Base-by-base conservation (phyloP, 1,140 invertebrate genomes). In the Rhyzopertha dominica region DNA sequence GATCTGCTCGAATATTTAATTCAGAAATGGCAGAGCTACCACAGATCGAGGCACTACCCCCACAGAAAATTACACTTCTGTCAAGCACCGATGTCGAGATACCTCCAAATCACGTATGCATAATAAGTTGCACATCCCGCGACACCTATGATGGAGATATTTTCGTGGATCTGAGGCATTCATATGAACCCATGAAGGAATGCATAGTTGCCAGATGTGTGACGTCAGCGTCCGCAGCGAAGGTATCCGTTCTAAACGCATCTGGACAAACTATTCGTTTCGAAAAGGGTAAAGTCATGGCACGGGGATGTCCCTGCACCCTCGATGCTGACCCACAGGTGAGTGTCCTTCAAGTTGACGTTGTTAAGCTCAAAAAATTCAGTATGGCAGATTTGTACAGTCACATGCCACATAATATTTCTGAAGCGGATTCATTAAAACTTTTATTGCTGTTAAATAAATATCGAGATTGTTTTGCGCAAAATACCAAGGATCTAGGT, bases 351-450 rank as follows among this genome's bases (percentile, higher is more conserved):
- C n/a, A 61, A 18, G 41, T 52, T n/a, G 28, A 53, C 4, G 39
- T 74, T 17, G 54, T 75, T 13, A 77, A 71, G 48, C 51, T 54
- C 0, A 71, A 79, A 48, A 77, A 68, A 44, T 26, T 72, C 18
- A 23, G 36, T 13, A 31, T 78, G 9, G 31, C 18, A 17, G 32
- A n/a, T n/a, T n/a, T n/a, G n/a, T n/a, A n/a, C n/a, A n/a, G n/a
- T n/a, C n/a, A n/a, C n/a, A n/a, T n/a, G n/a, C n/a, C n/a, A n/a
- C n/a, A n/a, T n/a, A n/a, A n/a, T n/a, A n/a, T n/a, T n/a, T n/a
- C n/a, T n/a, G n/a, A n/a, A n/a, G n/a, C n/a, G n/a, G n/a, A n/a
- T n/a, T n/a, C n/a, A n/a, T n/a, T n/a, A n/a, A n/a, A n/a, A n/a
- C n/a, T n/a, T n/a, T n/a, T n/a, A n/a, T n/a, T n/a, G n/a, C 30